A percentile compares a stretch with the other conserved stretches of the same genome.
These are phyloP conservation scores for Chrysotoxum bicinctum DNA, from an alignment of 2,888 invertebrate species.

Conservation along the genomic window DNA sequence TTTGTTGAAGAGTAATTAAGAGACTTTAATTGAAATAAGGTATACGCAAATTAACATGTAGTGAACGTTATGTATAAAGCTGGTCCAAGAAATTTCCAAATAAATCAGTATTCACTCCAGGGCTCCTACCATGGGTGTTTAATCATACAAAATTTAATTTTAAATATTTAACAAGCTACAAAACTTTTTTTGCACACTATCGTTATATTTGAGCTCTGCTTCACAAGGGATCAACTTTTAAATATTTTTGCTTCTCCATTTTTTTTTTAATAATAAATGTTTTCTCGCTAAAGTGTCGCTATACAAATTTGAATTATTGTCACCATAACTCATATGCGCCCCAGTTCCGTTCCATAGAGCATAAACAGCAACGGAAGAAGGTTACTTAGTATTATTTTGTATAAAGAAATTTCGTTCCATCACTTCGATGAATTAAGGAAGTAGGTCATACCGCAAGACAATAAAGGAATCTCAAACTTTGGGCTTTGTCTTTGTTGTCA, in stretches of 20 bases:
- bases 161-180: background rate
- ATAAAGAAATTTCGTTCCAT: background rate
- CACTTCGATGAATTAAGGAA: slow-evolving; percentile 22
- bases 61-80: too few species aligned
- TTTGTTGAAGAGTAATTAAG: too few species aligned
- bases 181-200: background rate
- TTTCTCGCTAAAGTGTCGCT: slow-evolving; percentile 23
- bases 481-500: slow-evolving; percentile 36
- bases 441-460: slow-evolving; percentile 9
- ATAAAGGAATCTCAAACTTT: slow-evolving; percentile 8
- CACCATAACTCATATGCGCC: slow-evolving; percentile 67
- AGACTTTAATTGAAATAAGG: too few species aligned
- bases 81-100: too few species aligned
- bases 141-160: background rate
- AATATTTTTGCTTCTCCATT: slow-evolving; percentile 2
- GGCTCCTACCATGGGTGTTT: background rate
- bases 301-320: slow-evolving; percentile 67
- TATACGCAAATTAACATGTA: too few species aligned
- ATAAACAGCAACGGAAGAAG: background rate
- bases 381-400: slow-evolving; percentile 19
- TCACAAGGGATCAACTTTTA: slow-evolving; percentile 28
- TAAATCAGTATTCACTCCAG: too few species aligned
- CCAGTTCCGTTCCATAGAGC: slow-evolving; percentile 52
- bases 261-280: slow-evolving; percentile 42
- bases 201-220: background rate